Evolutionary conservation across 2,113 vertebrate genomes (phyloP), one percentile per base, ranked within the genome.

Genomic region (Pao palembangensis): DNA sequence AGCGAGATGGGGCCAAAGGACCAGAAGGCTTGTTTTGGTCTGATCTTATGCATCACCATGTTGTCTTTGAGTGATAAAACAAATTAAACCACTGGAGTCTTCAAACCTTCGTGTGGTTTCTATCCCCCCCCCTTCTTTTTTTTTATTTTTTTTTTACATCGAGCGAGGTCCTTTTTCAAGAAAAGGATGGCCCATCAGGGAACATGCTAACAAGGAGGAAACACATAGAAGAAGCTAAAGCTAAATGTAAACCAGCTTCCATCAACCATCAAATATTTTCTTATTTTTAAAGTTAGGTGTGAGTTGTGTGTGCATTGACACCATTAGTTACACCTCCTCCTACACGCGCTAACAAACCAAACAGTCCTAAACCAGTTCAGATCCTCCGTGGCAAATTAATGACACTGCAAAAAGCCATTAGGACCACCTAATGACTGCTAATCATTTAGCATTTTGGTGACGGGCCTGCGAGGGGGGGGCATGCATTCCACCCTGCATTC

Each of bases 21-120:
- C 70, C 4, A 55, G 66, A 46, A 51, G 54, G 46, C 61, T 58
- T 47, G 11, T 63, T 77, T 79, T 72, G 58, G 38, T 48, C 54
- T 42, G 31, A 28, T 55, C 18, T 28, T 55, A 66, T 64, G 58
- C 51, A 64, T 43, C 48, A 48, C 18, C 41, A 34, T 61, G 23
- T 55, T 76, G 67, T 61, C 6, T 51, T 55, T 54, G 48, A 78
- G 47, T 55, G 34, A 11, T 38, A 12, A 38, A 38, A 38, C 11
- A 8, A 6, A 11, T 8, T 38, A 8, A 31, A 31, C 28, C 28
- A 38, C 34, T 38, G 34, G 34, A 18, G 17, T 11, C 20, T 49
- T 19, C 18, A 18, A 19, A 18, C 8, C 18, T 21, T 3, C 5
- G 1, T 48, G 7, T 49, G 8, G 38, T 20, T 21, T 14, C 20